Base-by-base conservation (phyloP, 2,888 invertebrate species). In the Aspidapion aeneum region DNA sequence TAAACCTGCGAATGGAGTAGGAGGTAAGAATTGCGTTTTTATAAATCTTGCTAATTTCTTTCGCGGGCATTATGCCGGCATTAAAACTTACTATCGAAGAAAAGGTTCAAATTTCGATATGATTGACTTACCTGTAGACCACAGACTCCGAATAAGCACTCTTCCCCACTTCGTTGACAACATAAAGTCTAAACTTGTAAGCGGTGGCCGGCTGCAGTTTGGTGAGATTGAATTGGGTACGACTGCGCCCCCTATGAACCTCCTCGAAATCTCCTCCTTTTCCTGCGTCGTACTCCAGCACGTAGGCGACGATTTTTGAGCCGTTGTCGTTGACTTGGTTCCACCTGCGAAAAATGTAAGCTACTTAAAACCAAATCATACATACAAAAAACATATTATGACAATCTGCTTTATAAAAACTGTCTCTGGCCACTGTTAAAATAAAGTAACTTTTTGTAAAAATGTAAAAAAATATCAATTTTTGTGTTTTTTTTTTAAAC, bases 181-280 rank as follows among this genome's bases (percentile, higher is more conserved):
- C 94, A 52, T 91, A 89, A 72, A 95, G 79, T 59, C 95, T 88
- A 81, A 95, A 93, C 66, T 86, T 86, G 79, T 95, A 94, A 63
- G 87, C 82, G 1, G 93, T 93, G 69, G 92, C 90, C 35, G 93
- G 87, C 69, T 87, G 87, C 66, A 96, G 84, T 76, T 90, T 90
- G 72, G 85, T 84, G 63, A 92, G 83, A 69, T 88, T 88, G 20
- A 61, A 67, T 79, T 88, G 90, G 75, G 93, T 91, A 73, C 90
- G 89, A 65, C 86, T 87, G 76, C 89, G 86, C 64, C 90, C 89
- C 68, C 85, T 86, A 70, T 88, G 87, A 55, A 90, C 81, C 79
- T 94, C 94, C 1, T 83, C 83, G 81, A 89, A 94, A 22, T 85
- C 84, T 22, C 86, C 87, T 18, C 84, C 85, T 69, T 84, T 84